phyloP scores from a whole-genome alignment of 2,888 invertebrate species.

The Pheosia gnoma region DNA sequence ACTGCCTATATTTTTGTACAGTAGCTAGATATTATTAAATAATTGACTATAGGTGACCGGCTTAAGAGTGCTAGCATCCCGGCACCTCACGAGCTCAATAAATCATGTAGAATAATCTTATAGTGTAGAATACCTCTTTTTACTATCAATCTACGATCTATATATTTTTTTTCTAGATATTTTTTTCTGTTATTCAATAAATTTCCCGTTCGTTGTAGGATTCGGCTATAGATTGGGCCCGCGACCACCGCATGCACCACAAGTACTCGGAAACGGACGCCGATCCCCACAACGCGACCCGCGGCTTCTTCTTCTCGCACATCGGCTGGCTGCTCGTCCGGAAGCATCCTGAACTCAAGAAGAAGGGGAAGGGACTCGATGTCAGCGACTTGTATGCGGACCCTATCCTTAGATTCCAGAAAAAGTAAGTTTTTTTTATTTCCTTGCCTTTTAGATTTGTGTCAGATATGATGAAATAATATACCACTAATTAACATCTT shows the following conservation, averaged over 20 bases:
- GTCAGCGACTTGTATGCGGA: conserved; percentile 92
- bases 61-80: too few species aligned
- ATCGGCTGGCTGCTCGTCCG: conserved; percentile 96
- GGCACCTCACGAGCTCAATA: too few species aligned
- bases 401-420: conserved; percentile 93
- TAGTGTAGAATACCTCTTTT: too few species aligned
- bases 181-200: too few species aligned
- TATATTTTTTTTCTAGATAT: too few species aligned
- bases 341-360: conserved; percentile 95
- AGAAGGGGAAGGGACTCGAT: conserved; percentile 93
- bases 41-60: too few species aligned
- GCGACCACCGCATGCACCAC: conserved; percentile 94
- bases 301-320: conserved; percentile 98
- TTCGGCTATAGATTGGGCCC: conserved; percentile 90
- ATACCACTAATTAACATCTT: too few species aligned
- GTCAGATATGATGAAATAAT: too few species aligned
- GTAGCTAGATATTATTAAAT: too few species aligned
- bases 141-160: too few species aligned
- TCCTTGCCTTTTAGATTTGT: background rate
- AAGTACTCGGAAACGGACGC: conserved; percentile 97
- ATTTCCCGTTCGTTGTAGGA: conserved; percentile 76
- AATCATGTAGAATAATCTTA: too few species aligned
- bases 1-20: too few species aligned
- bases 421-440: conserved; percentile 86
- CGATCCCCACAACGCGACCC: conserved; percentile 95